phyloP scores from a whole-genome alignment of 2,888 invertebrate genomes.

The Ferrisia virgata region DNA sequence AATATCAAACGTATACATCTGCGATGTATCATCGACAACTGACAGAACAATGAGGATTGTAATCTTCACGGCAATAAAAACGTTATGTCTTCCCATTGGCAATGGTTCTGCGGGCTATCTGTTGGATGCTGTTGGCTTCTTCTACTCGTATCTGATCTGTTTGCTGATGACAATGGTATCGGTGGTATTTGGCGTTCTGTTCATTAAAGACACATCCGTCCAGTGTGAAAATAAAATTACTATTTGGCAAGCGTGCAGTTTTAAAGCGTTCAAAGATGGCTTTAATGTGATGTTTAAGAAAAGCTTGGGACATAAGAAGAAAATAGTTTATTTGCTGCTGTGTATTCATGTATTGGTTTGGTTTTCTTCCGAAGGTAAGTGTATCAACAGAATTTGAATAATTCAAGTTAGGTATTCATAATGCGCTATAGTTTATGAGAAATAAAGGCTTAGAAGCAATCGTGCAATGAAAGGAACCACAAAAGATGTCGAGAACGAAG shows the following conservation, averaged over 20 bases:
- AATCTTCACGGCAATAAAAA: neutral
- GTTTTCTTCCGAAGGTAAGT: slow-evolving; percentile 19
- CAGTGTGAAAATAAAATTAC: neutral
- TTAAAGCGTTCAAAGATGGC: neutral
- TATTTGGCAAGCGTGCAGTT: neutral
- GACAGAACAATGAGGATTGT: slow-evolving; percentile 19
- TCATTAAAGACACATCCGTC: neutral
- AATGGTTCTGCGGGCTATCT: slow-evolving; percentile 17
- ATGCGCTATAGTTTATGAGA: too few relatives aligned
- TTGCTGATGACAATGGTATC: neutral
- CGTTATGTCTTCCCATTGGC: neutral
- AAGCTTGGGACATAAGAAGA: neutral
- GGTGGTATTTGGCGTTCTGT: neutral
- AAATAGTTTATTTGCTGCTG: neutral
- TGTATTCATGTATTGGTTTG: neutral
- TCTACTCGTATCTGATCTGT: neutral
- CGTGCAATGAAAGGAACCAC: too few relatives aligned
- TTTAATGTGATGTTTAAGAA: slow-evolving; percentile 28
- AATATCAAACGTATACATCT: neutral
- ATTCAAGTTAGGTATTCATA: too few relatives aligned
- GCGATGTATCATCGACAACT: neutral
- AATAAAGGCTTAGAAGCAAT: too few relatives aligned
- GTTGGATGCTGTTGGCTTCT: neutral
- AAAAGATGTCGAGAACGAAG: too few relatives aligned
- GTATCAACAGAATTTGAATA: too few relatives aligned